A percentile compares a stretch with the other conserved stretches of the same genome.
Conservation (phyloP, 2,113 vertebrate species). For the Laticauda colubrina region DNA sequence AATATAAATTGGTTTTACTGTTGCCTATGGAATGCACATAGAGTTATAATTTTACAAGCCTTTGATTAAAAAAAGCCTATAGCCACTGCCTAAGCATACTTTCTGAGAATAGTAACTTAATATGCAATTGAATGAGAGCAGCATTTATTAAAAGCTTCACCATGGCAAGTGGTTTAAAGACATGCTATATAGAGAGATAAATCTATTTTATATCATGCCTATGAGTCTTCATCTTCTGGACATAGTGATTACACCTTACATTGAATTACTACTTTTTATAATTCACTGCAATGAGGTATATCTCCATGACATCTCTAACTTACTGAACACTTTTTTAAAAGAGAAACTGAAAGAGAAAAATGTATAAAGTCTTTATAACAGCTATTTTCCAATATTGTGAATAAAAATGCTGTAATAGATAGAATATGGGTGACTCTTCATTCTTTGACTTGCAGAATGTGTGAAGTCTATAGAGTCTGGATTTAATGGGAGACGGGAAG, state of each 20-base stretch:
- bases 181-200: slow-evolving; percentile 47
- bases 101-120: slow-evolving; percentile 15
- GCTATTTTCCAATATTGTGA: background rate
- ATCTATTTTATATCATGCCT: slow-evolving; percentile 52
- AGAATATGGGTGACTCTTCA: background rate
- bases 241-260: slow-evolving; percentile 46
- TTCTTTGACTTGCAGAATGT: background rate
- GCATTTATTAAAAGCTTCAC: slow-evolving; percentile 24
- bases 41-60: background rate
- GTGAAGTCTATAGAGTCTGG: background rate
- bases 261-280: slow-evolving; percentile 52
- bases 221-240: slow-evolving; percentile 46
- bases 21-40: slow-evolving; percentile 29
- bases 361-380: slow-evolving; percentile 25
- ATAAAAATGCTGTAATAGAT: slow-evolving; percentile 6
- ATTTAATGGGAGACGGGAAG: background rate
- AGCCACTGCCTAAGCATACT: background rate
- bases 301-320: slow-evolving; percentile 20
- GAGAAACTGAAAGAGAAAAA: slow-evolving; percentile 38
- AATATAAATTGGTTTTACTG: background rate
- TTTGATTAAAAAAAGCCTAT: background rate
- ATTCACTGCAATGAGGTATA: slow-evolving; percentile 45
- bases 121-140: slow-evolving; percentile 12
- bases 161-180: slow-evolving; percentile 46
- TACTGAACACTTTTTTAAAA: slow-evolving; percentile 44